Evolutionary conservation across 2,888 invertebrate species (phyloP), one percentile per base, ranked within the genome.

Genomic region (Malthinus seriepunctatus): DNA sequence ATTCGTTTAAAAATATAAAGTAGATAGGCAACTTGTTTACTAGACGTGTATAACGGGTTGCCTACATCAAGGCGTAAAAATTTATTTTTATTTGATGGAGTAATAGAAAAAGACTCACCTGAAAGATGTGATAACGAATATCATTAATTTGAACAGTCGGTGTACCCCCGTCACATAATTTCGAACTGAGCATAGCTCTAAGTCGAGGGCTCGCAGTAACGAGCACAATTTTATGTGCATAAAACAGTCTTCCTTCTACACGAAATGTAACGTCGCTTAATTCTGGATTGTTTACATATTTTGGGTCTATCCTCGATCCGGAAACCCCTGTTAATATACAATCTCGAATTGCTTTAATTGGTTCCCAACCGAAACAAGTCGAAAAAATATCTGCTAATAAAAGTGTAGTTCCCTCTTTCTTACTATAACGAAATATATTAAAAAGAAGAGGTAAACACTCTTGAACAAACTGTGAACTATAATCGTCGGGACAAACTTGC

Each of bases 271-370:
- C 94, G 75, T 95, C 95, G 68, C 93, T 93, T 34, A 95, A 82
- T 72, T 94, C 93, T 0, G 94, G 92, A 80, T 95, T 95, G 81
- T 95, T 96, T 64, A 96, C 94, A 79, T 93, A 96, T 73, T 92
- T 90, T 0, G 94, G 92, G 80, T 96, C 95, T 67, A 95, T 93
- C 59, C 93, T 82, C 0, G 93, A 90, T 34, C 88, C 87, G 15
- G 82, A 81, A 0, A 85, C 82, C 6, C 86, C 81, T 1, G 89
- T 85, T 31, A 88, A 80, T 2, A 83, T 79, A 32, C 86, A 86
- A 70, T 88, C 88, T 67, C 87, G 82, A n/a, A 89, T 86, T 0
- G 86, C 82, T 67, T 91, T 91, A 64, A 93, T 91, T 1, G 89
- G 82, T 78, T 93, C 93, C 87, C 92, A 90, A 44, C 93, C 93